Base-by-base conservation (phyloP, 2,888 invertebrate species). In the Campopleginae sp. region DNA sequence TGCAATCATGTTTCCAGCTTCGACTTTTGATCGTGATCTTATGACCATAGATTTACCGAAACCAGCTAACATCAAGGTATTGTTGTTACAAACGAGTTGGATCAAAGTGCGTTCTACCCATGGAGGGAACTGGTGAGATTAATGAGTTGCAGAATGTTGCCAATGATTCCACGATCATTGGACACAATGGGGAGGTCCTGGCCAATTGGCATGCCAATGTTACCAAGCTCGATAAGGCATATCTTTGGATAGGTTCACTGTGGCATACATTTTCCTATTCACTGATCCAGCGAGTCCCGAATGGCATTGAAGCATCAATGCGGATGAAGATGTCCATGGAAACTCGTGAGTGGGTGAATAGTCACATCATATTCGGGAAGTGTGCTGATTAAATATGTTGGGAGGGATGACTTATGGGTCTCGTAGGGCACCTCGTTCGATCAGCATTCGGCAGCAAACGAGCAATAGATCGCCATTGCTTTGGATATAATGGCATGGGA, bases 361-460 rank as follows among this genome's bases (percentile, higher is more conserved):
- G 23, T 4, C 63, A 33, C 19, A 65, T 54, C 14, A 78, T 23
- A 79, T 58, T 75, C 27, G 61, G 19, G 48, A 38, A 48, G 66
- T 44, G 74, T 51, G 27, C 2, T 79, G 83, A 83, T 78, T 72
- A 78, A 78, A 78, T 66, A 46, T 72, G 46, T 27, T 33, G 23
- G 48, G 51, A 66, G 23, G 38, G 72, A 58, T 71, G 71, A 72
- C 75, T 84, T 85, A 86, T 86, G 75, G 84, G 82, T 85, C 87
- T 86, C 80, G 66, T 58, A 68, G 68, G 80, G 71, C 63, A 80
- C 80, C 83, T 77, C 82, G 82, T 89, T 90, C 89, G 88, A 91
- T 92, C 89, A 88, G 87, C 87, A 88, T 90, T 90, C 86, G 85
- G 87, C 86, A 80, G 86, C 85, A 90, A 92, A 91, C 89, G 91